These are phyloP conservation scores for Dascillus cervinus DNA, from an alignment of 2,888 invertebrate genomes.

Conservation along the genomic window DNA sequence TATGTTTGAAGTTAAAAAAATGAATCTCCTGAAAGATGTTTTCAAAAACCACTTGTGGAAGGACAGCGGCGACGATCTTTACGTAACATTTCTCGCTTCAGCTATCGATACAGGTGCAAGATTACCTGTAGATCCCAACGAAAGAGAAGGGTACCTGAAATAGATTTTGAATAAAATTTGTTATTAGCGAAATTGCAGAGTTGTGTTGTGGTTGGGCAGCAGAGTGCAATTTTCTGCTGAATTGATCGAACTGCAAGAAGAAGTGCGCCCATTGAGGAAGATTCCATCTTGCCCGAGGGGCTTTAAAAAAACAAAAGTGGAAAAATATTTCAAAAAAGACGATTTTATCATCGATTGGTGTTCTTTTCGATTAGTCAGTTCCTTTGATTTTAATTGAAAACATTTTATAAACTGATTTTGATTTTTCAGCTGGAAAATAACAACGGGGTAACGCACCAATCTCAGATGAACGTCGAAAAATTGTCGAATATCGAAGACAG, in stretches of 20 bases:
- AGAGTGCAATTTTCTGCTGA: slow-evolving; percentile 63
- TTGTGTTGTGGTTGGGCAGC: slow-evolving; percentile 77
- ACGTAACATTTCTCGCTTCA: slow-evolving; percentile 77
- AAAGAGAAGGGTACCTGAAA: slow-evolving; percentile 71
- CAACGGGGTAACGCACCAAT: slow-evolving; percentile 34
- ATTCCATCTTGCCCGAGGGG: slow-evolving; percentile 70
- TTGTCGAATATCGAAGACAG: slow-evolving; percentile 28
- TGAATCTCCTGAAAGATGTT: slow-evolving; percentile 68
- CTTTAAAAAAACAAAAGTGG: slow-evolving; percentile 79
- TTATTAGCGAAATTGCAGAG: slow-evolving; percentile 42
- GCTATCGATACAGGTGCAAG: slow-evolving; percentile 80
- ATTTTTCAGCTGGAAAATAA: slow-evolving; percentile 35
- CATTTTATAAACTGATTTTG: not conserved
- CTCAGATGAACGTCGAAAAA: slow-evolving; percentile 36
- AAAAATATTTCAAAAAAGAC: slow-evolving; percentile 70
- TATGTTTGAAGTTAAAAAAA: slow-evolving; percentile 63
- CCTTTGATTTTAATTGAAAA: slow-evolving; percentile 4
- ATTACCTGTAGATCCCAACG: slow-evolving; percentile 71
- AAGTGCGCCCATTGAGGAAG: slow-evolving; percentile 73
- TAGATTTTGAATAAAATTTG: slow-evolving; percentile 13
- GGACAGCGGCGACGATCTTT: slow-evolving; percentile 65
- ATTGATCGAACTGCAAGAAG: slow-evolving; percentile 63
- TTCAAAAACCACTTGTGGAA: slow-evolving; percentile 72
- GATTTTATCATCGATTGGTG: slow-evolving; percentile 85
- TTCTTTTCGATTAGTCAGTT: slow-evolving; percentile 68